Percentiles rank a stretch among this genome's conserved stretches.
These are phyloP conservation scores for Mellilla xanthometata DNA, from an alignment of 2,888 invertebrate species.

Conservation along the genomic window DNA sequence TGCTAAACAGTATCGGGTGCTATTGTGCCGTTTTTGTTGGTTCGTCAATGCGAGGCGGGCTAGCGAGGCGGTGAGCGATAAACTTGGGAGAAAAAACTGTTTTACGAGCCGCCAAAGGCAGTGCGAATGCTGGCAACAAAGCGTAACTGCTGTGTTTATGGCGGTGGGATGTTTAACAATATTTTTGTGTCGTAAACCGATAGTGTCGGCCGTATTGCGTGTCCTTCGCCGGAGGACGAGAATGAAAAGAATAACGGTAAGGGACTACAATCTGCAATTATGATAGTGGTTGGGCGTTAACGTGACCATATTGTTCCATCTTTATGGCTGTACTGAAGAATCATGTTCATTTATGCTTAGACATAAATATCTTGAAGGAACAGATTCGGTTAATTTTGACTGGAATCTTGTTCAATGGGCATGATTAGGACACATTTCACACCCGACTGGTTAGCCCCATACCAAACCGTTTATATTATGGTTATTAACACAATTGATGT, in stretches of 20 bases:
- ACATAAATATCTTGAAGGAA: too few species aligned
- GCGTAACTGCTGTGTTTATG: slow-evolving; percentile 66
- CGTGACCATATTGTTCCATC: slow-evolving; percentile 27
- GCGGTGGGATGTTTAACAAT: slow-evolving; percentile 52
- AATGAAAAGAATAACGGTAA: slow-evolving; percentile 45
- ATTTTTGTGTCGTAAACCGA: slow-evolving; percentile 45
- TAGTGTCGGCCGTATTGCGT: slow-evolving; percentile 36
- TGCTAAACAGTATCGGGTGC: slow-evolving; percentile 56
- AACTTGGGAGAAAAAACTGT: slow-evolving; percentile 47
- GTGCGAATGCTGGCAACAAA: slow-evolving; percentile 56
- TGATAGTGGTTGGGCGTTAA: slow-evolving; percentile 8
- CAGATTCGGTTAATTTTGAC: too few species aligned
- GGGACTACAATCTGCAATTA: slow-evolving; percentile 2
- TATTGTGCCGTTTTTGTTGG: slow-evolving; percentile 49
- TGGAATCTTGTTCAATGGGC: too few species aligned
- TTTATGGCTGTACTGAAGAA: neutral
- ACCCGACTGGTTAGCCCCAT: too few species aligned
- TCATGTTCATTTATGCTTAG: too few species aligned
- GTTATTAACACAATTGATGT: too few species aligned
- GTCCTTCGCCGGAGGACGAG: slow-evolving; percentile 5
- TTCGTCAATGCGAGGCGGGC: slow-evolving; percentile 57
- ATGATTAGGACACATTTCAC: too few species aligned
- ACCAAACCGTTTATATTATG: too few species aligned
- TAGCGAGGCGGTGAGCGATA: slow-evolving; percentile 43
- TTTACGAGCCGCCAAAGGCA: slow-evolving; percentile 70